Conservation (phyloP, 2,888 invertebrate genomes). For the Latheticus oryzae region DNA sequence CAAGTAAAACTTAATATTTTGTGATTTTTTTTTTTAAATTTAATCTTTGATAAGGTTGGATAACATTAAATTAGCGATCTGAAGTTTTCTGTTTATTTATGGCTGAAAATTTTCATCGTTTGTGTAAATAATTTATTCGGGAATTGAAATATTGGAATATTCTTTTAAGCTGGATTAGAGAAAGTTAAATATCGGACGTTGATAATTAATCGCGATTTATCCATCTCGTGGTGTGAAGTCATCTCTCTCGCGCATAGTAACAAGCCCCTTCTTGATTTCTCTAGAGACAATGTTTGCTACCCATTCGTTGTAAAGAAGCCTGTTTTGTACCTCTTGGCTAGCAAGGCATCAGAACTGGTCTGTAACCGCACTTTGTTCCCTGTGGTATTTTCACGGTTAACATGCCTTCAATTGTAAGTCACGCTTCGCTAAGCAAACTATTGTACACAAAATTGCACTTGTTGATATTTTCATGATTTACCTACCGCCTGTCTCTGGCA, state of each 20-base stretch:
- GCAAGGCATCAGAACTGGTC: conserved; percentile 38
- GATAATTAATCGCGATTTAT: conserved; percentile 50
- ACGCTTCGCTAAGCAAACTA: conserved; percentile 42
- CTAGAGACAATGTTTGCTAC: conserved; percentile 44
- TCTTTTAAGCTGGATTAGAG: conserved; percentile 28
- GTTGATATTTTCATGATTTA: conserved; percentile 44
- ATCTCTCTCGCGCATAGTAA: conserved; percentile 46
- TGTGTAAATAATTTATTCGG: conserved; percentile 27
- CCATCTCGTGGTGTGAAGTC: conserved; percentile 45
- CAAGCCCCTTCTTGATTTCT: conserved; percentile 49
- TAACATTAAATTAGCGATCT: not conserved
- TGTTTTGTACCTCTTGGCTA: conserved; percentile 37
- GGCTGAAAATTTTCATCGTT: conserved; percentile 2
- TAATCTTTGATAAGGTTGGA: too few species aligned
- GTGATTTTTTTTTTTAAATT: conserved; percentile 16
- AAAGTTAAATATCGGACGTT: conserved; percentile 37
- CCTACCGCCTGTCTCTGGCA: conserved; percentile 12
- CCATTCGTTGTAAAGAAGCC: conserved; percentile 44
- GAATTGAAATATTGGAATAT: conserved; percentile 23
- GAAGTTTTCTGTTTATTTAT: not conserved
- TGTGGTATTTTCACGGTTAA: conserved; percentile 44
- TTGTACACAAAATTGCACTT: conserved; percentile 41
- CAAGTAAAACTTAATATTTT: conserved; percentile 16
- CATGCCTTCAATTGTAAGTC: conserved; percentile 44
- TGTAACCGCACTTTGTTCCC: conserved; percentile 44